Base-by-base conservation (phyloP, 92 coral and sea anemone species). In the Scolanthus callimorphus region DNA sequence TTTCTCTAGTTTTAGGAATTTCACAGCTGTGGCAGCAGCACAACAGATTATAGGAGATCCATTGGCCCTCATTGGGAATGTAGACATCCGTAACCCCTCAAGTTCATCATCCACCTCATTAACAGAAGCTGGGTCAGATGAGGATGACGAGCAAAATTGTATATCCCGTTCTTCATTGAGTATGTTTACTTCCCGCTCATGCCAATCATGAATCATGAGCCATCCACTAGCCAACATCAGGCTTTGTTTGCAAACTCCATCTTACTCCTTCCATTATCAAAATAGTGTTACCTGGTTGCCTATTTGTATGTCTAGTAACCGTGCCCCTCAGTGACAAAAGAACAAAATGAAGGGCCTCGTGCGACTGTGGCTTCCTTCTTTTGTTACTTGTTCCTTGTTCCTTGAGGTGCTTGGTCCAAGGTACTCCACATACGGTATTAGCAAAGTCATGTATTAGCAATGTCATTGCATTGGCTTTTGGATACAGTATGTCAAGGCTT, bases 131-230 rank as follows among this genome's bases (percentile, higher is more conserved):
- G 62, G 79, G 19, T 70, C 78, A 25, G 89, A 82, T 24, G 89
- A 82, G 27, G 89, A 82, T 41, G 89, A 82, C 8, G 89, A 82
- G 49, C 89, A 82, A 82, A 82, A 82, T 58, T 82, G 89, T 82
- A 68, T 79, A 62, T 46, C 51, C 23, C 13, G 15, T 26, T 76
- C 70, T 39, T 0, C 11, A 25, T 8, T 46, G 15, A 54, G 25
- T 66, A 38, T n/a, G n/a, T n/a, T n/a, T n/a, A n/a, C n/a, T n/a
- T n/a, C n/a, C n/a, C n/a, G n/a, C n/a, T n/a, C n/a, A n/a, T n/a
- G n/a, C n/a, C n/a, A n/a, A n/a, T n/a, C n/a, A n/a, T n/a, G n/a
- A n/a, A n/a, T n/a, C n/a, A n/a, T n/a, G n/a, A n/a, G n/a, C n/a
- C n/a, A n/a, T n/a, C n/a, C n/a, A n/a, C n/a, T n/a, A n/a, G n/a